Conservation (phyloP, 2,797 vertebrate species). For the Myotis pilosus region DNA sequence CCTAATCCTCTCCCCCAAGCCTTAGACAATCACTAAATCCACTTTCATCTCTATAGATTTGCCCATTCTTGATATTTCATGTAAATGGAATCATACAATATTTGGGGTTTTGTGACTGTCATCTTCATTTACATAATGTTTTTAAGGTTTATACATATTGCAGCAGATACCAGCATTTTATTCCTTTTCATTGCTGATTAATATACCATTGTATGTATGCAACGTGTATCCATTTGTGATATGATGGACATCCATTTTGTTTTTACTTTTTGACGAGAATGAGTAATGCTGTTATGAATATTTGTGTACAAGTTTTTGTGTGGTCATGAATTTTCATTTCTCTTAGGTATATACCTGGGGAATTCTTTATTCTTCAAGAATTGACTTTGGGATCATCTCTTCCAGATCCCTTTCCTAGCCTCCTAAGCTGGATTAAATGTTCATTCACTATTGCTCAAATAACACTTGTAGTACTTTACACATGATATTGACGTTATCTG, state of each 20-base stretch:
- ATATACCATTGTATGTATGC: not conserved
- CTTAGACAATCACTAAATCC: not conserved
- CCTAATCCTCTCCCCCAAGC: not conserved
- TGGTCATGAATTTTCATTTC: not conserved
- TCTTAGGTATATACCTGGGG: not conserved
- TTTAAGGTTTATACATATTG: constrained; percentile 31
- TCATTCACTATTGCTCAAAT: not conserved
- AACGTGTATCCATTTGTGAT: not conserved
- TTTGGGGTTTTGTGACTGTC: constrained; percentile 24
- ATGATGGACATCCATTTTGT: not conserved
- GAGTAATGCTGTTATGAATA: not conserved
- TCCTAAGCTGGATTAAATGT: not conserved
- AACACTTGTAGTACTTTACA: not conserved
- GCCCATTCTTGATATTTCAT: not conserved
- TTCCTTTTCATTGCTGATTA: constrained; percentile 28
- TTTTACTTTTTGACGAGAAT: not conserved
- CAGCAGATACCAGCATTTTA: not conserved
- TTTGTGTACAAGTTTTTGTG: constrained; percentile 1
- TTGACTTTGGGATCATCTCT: not conserved
- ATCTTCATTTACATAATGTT: constrained; percentile 33
- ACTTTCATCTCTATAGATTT: constrained; percentile 11
- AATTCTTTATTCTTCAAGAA: not conserved
- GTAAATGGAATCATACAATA: not conserved
- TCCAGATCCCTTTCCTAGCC: not conserved
- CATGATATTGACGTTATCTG: not conserved